Percentiles rank a stretch among this genome's conserved stretches.
Evolutionary conservation across 2,797 vertebrate species (phyloP).

Genomic region (Parotocinclus haroldoi): DNA sequence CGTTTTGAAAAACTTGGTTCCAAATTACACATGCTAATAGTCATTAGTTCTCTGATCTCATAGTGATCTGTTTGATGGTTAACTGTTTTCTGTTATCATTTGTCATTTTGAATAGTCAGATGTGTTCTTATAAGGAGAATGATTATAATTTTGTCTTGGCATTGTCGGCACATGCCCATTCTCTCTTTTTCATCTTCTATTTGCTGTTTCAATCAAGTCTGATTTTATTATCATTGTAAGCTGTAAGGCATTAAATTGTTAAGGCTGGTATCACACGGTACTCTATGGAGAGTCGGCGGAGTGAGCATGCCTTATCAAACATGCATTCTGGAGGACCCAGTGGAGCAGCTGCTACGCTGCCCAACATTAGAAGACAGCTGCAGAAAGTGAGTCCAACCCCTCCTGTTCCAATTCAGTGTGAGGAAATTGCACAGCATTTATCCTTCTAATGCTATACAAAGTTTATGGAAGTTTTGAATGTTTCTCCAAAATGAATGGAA

Average conservation of each 20-base stretch:
- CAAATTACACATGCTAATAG: too few relatives aligned
- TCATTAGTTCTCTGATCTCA: too few relatives aligned
- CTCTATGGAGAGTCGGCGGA: background rate
- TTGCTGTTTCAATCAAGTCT: background rate
- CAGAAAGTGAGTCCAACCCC: background rate
- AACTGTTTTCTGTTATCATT: too few relatives aligned
- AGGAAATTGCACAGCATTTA: conserved; percentile 12
- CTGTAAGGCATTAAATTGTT: background rate
- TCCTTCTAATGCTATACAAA: conserved; percentile 21
- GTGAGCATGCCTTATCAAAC: conserved; percentile 10
- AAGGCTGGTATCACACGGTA: background rate
- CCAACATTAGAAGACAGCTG: background rate
- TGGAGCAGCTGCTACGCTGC: background rate
- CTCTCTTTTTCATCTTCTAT: background rate
- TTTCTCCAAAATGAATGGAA: too few relatives aligned
- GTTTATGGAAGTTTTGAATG: too few relatives aligned
- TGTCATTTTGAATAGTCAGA: too few relatives aligned
- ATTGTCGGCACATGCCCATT: too few relatives aligned
- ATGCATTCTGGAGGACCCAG: background rate
- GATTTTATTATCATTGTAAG: background rate
- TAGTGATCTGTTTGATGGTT: too few relatives aligned
- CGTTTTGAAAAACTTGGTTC: too few relatives aligned
- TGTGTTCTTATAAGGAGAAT: too few relatives aligned
- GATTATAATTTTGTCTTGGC: too few relatives aligned
- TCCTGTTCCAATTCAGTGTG: background rate